Evolutionary conservation across 1,140 invertebrate species (phyloP), one percentile per base, ranked within the genome.

Genomic region (Adelges cooleyi): DNA sequence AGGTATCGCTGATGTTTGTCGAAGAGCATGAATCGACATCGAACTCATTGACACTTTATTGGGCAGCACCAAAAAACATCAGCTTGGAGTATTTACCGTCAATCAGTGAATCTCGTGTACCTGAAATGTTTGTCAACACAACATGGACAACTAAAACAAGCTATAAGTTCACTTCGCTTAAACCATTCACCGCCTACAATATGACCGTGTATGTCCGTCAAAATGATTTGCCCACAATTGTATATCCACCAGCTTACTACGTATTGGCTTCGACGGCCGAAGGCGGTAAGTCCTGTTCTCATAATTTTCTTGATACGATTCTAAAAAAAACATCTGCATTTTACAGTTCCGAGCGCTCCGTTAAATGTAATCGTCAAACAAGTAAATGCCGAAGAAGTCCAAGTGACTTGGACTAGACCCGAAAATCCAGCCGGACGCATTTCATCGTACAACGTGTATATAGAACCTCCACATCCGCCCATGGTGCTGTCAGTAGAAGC

Each of bases 131-230:
- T 84, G 77, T 69, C 11, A 84, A 85, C 70, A 72, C 75, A 17
- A 78, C 69, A 2, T 85, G 82, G 84, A 80, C 75, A 42, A 73
- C 77, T 6, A 73, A 75, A 2, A 76, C 71, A 2, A 73, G 76
- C 18, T 81, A 79, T 71, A 78, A 76, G 56, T 88, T 91, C 70
- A 80, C 74, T 0, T 74, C 80, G 65, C 75, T 91, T 2, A 75
- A 80, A 66, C 82, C 89, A 0, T 87, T 77, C 68, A 89, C 87
- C 0, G 72, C 75, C 1, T 91, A 91, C 71, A 88, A 89, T 69
- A 75, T 90, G 48, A 89, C 86, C 0, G 83, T 91, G 8, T 90
- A 85, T 71, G 83, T 86, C 0, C 75, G 80, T 51, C 69, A 81
- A 6, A 36, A 48, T 11, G 66, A 66, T 22, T 80, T 80, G 68